Base-by-base conservation (phyloP, 1,140 invertebrate species). In the Thrips palmi region DNA sequence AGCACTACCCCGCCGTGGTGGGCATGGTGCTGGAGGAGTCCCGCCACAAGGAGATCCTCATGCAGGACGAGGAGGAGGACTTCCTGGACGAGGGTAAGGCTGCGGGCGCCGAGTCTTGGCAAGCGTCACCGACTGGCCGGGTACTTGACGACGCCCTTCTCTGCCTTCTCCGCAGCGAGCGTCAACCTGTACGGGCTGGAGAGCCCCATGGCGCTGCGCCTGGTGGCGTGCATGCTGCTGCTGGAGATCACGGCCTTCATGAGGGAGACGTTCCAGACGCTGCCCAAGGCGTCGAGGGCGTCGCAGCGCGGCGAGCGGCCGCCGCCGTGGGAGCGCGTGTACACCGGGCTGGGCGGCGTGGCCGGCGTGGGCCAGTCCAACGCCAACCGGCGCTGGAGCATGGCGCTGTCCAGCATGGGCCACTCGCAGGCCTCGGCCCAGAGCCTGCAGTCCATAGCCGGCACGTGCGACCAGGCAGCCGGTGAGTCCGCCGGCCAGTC, bases 241-340 rank as follows among this genome's bases (percentile, higher is more conserved):
- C 68, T 88, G 46, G 94, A 99, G 67, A 93, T 99, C 20, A 98
- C 94, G 0, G 76, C 89, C 0, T 99, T 97, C 56, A 59, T 99
- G 15, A 62, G 96, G 11, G 96, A 99, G 61, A 96, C 89, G 0
- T 97, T 20, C 17, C 48, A 48, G 44, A 47, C 29, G 27, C 37
- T 49, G 4, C 50, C 50, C 6, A 81, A 82, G 47, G 67, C 73
- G 66, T 23, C 68, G 74, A 47, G 56, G 72, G 2, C 68, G 69
- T 14, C 63, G 70, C 15, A n/a, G n/a, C n/a, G n/a, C n/a, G 74
- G 77, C 47, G 80, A 83, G 51, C 67, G 74, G 36, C 74, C 74
- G 19, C 62, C 68, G 2, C 73, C 77, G 4, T 82, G 77, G 80
- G 77, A 82, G 47, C 68, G 74, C 44, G 68, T 80, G 12, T 81